phyloP scores from a whole-genome alignment of 1,140 invertebrate species.

The Aphelenchoides fujianensis region DNA sequence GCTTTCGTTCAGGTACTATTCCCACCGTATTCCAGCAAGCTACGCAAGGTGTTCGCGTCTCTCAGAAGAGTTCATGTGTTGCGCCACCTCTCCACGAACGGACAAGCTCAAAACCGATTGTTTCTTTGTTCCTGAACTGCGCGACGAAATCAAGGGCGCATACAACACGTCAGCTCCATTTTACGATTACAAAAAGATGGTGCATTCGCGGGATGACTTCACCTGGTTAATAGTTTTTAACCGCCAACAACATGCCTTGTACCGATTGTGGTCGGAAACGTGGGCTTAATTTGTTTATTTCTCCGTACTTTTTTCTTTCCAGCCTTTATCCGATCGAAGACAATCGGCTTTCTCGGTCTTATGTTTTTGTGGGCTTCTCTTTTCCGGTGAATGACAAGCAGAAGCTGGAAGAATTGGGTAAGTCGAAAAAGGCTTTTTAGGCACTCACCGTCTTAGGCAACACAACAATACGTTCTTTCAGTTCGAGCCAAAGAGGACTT shows the following conservation, averaged over 20 bases:
- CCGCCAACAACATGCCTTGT: conserved; percentile 29
- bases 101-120: conserved; percentile 24
- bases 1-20: conserved; percentile 13
- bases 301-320: conserved; percentile 2
- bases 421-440: background rate
- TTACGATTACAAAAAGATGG: conserved; percentile 38
- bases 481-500: conserved; percentile 33
- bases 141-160: too few relatives aligned
- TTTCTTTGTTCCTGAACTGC: conserved; percentile 20
- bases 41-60: conserved; percentile 27
- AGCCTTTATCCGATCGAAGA: conserved; percentile 36
- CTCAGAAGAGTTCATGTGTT: conserved; percentile 29
- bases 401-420: conserved; percentile 38
- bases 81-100: conserved; percentile 27
- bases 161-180: conserved; percentile 24
- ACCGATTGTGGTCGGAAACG: conserved; percentile 35
- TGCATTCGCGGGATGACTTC: conserved; percentile 33
- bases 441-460: background rate
- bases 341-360: conserved; percentile 33
- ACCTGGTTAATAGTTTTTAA: conserved; percentile 34
- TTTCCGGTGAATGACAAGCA: conserved; percentile 37
- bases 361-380: conserved; percentile 38
- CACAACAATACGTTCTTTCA: conserved; percentile 3
- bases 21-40: conserved; percentile 24
- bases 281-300: conserved; percentile 5